A percentile compares a stretch with the other conserved stretches of the same genome.
Conservation (phyloP, 2,888 invertebrate genomes). For the Drosophila algonquin region DNA sequence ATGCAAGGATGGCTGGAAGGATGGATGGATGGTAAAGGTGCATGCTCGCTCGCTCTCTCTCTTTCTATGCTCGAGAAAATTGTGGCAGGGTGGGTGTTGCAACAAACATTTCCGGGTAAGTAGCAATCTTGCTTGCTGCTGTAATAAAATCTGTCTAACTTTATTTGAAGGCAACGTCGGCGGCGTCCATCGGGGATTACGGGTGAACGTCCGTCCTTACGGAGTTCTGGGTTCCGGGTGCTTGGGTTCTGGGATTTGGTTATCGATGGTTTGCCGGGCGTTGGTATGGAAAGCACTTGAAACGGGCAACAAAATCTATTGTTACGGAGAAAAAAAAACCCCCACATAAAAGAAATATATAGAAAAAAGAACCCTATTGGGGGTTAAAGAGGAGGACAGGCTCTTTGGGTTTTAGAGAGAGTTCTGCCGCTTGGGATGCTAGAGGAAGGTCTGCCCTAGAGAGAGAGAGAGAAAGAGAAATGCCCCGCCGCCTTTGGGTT, state of each 20-base stretch:
- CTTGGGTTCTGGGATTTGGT: slow-evolving; percentile 1
- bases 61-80: too few species aligned
- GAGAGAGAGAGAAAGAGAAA: too few species aligned
- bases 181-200: background rate
- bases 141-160: slow-evolving; percentile 75
- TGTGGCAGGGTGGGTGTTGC: slow-evolving; percentile 45
- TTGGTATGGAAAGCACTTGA: slow-evolving; percentile 45
- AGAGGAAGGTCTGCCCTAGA: background rate
- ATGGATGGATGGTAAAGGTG: slow-evolving; percentile 22
- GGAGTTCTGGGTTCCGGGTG: slow-evolving; percentile 21
- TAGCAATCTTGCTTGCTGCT: slow-evolving; percentile 44
- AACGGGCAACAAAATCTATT: slow-evolving; percentile 38
- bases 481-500: background rate
- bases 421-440: background rate
- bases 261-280: slow-evolving; percentile 7
- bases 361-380: background rate
- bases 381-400: slow-evolving; percentile 14
- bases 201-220: slow-evolving; percentile 19
- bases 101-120: slow-evolving; percentile 73
- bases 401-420: background rate
- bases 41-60: slow-evolving; percentile 17
- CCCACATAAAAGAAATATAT: slow-evolving; percentile 14
- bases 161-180: slow-evolving; percentile 22
- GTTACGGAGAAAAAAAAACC: slow-evolving; percentile 4
- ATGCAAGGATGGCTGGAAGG: slow-evolving; percentile 6